Percentiles rank a stretch among this genome's conserved stretches.
phyloP scores from a whole-genome alignment of 30 jellyfish, hydroid and myxozoan species.

The Aurelia coerulea region DNA sequence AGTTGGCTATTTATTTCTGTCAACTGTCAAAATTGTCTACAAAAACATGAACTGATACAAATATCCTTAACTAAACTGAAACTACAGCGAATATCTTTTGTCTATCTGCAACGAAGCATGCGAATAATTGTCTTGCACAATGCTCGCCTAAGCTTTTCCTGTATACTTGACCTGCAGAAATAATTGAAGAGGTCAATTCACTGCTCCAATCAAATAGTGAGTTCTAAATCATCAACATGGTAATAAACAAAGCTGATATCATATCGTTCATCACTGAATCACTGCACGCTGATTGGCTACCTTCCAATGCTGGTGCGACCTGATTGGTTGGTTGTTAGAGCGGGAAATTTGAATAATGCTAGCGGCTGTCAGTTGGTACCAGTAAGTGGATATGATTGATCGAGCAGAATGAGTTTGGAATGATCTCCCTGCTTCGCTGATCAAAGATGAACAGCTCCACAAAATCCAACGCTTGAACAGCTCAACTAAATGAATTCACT shows the following conservation, averaged over 20 bases:
- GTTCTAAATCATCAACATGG: conserved; percentile 51
- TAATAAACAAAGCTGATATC: conserved; percentile 72
- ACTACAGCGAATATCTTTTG: neutral
- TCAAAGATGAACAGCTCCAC: conserved; percentile 40
- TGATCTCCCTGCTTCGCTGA: conserved; percentile 45
- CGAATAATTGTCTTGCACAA: conserved; percentile 3
- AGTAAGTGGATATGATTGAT: conserved; percentile 72
- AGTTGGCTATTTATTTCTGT: too few relatives aligned
- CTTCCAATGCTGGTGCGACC: neutral
- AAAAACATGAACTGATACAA: too few relatives aligned
- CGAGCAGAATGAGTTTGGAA: conserved; percentile 44
- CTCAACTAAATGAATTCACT: conserved; percentile 36
- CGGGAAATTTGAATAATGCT: conserved; percentile 33
- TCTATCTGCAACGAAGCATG: conserved; percentile 21
- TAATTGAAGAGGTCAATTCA: conserved; percentile 67
- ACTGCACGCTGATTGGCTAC: conserved; percentile 52
- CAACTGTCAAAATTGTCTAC: too few relatives aligned
- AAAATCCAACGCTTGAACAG: conserved; percentile 60
- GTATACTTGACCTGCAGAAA: conserved; percentile 10
- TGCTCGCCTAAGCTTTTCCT: neutral
- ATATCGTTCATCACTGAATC: conserved; percentile 19
- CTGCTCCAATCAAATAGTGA: conserved; percentile 45
- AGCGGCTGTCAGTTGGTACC: conserved; percentile 87
- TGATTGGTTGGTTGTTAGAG: conserved; percentile 38
- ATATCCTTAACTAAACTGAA: too few relatives aligned